phyloP scores from a whole-genome alignment of 2,888 invertebrate species.

The Himalopsyche tibetana region DNA sequence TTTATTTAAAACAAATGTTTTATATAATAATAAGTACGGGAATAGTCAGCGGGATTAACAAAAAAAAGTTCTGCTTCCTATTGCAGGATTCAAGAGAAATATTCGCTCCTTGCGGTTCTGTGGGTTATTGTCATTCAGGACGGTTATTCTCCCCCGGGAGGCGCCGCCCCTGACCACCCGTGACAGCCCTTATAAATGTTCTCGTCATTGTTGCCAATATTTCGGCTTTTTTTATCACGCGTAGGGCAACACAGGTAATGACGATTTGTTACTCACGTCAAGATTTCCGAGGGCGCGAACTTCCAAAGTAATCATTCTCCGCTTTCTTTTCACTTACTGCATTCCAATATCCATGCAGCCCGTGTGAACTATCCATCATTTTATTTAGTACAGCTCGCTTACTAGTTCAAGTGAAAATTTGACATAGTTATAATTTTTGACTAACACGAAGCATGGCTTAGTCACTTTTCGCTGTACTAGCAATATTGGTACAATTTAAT shows the following conservation, averaged over 20 bases:
- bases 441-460: too few relatives aligned
- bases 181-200: slow-evolving; percentile 60
- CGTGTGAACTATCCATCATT: neutral
- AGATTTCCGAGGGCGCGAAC: slow-evolving; percentile 17
- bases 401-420: too few relatives aligned
- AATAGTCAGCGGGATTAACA: too few relatives aligned
- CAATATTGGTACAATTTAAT: too few relatives aligned
- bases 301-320: slow-evolving; percentile 36
- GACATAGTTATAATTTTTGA: too few relatives aligned
- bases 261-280: slow-evolving; percentile 50
- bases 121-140: slow-evolving; percentile 59
- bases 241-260: slow-evolving; percentile 47
- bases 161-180: slow-evolving; percentile 48
- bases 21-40: too few relatives aligned
- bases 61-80: too few relatives aligned
- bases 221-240: slow-evolving; percentile 48
- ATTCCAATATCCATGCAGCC: neutral
- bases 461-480: too few relatives aligned
- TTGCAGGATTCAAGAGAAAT: neutral
- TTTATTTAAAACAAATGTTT: too few relatives aligned
- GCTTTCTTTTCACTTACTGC: slow-evolving; percentile 18
- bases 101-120: slow-evolving; percentile 9
- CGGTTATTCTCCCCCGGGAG: slow-evolving; percentile 56
- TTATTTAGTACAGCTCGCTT: too few relatives aligned
- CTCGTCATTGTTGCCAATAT: slow-evolving; percentile 59